A percentile compares a stretch with the other conserved stretches of the same genome.
Conservation (phyloP, 2,113 vertebrate genomes). For the Bubo scandiacus region DNA sequence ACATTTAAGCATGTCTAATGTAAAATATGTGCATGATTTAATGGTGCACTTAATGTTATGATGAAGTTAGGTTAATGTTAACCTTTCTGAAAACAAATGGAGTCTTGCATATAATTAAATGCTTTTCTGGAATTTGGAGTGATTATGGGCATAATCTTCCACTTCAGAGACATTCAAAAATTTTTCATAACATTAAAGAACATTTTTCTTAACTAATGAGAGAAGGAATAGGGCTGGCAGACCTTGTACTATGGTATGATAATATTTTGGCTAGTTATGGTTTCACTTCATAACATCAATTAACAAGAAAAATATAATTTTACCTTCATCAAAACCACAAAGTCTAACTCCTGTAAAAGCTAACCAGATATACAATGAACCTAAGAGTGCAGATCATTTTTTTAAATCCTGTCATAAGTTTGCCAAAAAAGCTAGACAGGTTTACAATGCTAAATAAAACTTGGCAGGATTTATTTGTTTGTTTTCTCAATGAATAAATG, state of each 20-base stretch:
- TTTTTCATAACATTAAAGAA: background rate
- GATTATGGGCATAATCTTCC: background rate
- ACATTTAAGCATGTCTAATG: background rate
- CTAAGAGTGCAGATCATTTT: background rate
- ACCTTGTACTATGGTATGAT: background rate
- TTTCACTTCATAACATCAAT: background rate
- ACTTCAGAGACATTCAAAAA: background rate
- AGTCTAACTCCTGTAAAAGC: background rate
- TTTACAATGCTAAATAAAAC: background rate
- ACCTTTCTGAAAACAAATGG: conserved; percentile 1
- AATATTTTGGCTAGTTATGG: background rate
- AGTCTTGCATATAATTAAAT: background rate
- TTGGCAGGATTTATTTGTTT: background rate
- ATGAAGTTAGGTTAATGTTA: background rate
- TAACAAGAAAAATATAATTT: background rate
- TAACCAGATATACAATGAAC: background rate
- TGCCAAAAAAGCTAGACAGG: background rate
- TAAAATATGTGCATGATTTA: background rate
- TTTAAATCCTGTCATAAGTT: background rate
- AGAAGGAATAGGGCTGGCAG: background rate
- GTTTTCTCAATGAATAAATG: background rate
- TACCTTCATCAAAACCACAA: background rate
- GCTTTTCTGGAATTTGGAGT: background rate
- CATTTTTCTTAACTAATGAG: background rate
- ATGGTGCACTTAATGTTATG: background rate